Evolutionary conservation across 2,888 invertebrate genomes (phyloP).

Genomic region (Coelinius sp.): DNA sequence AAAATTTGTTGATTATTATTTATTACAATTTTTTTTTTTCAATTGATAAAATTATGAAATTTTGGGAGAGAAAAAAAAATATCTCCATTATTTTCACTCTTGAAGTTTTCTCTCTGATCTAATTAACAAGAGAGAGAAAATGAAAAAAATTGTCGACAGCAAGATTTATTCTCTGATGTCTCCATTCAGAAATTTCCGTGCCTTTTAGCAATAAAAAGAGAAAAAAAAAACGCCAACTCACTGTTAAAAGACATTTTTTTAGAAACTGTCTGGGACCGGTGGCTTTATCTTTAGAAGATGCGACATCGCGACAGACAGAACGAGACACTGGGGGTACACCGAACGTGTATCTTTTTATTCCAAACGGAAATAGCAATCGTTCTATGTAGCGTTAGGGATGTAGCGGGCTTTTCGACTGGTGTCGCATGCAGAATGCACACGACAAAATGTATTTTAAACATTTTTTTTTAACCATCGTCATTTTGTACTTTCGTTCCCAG

Average conservation of each 20-base stretch:
- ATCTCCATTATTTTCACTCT: neutral
- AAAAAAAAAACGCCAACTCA: neutral
- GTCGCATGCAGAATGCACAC: conserved; percentile 48
- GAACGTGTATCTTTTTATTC: conserved; percentile 52
- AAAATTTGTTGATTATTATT: neutral
- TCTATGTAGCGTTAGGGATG: conserved; percentile 59
- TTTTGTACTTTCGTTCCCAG: conserved; percentile 21
- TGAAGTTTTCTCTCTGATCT: neutral
- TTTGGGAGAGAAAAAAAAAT: neutral
- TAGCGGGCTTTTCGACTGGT: conserved; percentile 44
- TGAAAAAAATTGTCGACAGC: neutral
- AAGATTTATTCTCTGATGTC: neutral
- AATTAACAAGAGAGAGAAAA: no score
- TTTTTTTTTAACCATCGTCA: neutral
- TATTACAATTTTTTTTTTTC: neutral
- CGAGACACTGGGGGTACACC: conserved; percentile 31
- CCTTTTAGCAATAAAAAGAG: neutral
- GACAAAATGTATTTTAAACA: conserved; percentile 48
- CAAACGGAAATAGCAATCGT: conserved; percentile 68
- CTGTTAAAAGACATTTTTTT: conserved; percentile 19
- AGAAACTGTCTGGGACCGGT: conserved; percentile 34
- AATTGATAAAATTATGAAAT: neutral
- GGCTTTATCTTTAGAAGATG: conserved; percentile 41
- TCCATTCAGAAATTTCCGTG: neutral
- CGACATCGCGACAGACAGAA: conserved; percentile 36